These are phyloP conservation scores for Cryptus armator DNA, from an alignment of 2,888 invertebrate species.

Conservation along the genomic window DNA sequence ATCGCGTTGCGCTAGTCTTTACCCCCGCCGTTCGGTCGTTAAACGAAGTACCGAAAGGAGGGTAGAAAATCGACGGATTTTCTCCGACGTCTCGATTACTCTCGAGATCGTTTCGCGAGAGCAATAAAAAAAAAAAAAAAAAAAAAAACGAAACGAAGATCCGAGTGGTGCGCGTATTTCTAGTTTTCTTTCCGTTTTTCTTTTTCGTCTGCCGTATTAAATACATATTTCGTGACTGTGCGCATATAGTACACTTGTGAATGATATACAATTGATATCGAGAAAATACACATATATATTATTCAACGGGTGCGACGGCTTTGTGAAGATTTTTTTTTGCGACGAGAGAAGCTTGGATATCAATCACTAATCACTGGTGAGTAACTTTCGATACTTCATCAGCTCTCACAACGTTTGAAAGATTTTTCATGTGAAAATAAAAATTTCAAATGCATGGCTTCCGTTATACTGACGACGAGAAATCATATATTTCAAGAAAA, in stretches of 20 bases:
- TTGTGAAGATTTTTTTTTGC: conserved; percentile 61
- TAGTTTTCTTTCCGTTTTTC: background rate
- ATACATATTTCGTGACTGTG: conserved; percentile 54
- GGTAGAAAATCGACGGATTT: conserved; percentile 16
- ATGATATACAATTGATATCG: conserved; percentile 43
- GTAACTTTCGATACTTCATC: background rate
- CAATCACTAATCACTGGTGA: conserved; percentile 64
- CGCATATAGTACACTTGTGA: conserved; percentile 54
- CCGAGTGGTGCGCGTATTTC: conserved; percentile 51
- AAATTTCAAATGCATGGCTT: background rate
- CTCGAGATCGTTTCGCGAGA: conserved; percentile 51
- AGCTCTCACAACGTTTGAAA: background rate
- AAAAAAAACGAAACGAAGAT: conserved; percentile 25
- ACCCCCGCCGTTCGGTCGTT: background rate
- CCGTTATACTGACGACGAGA: background rate
- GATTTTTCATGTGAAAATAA: background rate
- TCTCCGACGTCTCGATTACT: conserved; percentile 42
- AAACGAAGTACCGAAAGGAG: background rate
- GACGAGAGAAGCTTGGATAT: conserved; percentile 66
- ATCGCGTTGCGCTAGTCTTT: conserved; percentile 4
- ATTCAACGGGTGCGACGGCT: conserved; percentile 55
- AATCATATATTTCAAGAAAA: background rate
- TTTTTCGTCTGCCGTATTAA: background rate
- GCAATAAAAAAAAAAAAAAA: background rate
- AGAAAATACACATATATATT: background rate